These are phyloP conservation scores for Lepidocyrtinus sp. DNA, from an alignment of 2,888 invertebrate species.

Conservation along the genomic window DNA sequence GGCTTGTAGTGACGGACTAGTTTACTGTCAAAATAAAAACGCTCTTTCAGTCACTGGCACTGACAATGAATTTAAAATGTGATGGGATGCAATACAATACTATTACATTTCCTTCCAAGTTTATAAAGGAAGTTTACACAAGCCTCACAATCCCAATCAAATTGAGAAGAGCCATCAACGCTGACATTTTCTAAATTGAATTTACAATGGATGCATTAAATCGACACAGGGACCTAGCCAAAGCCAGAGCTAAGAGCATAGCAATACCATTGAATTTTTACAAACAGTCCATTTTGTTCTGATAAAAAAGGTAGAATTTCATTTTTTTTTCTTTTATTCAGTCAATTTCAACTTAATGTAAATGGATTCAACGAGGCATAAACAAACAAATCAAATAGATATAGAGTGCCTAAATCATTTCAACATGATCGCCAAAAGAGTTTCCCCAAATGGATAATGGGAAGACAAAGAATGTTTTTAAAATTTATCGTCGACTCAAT, in stretches of 20 bases:
- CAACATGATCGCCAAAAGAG: neutral
- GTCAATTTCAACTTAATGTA: conserved; percentile 17
- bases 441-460: conserved; percentile 15
- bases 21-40: conserved; percentile 1
- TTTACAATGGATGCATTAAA: conserved; percentile 57
- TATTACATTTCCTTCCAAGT: conserved; percentile 12
- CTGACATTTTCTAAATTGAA: conserved; percentile 52
- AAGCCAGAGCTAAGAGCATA: too few species aligned
- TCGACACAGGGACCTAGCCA: neutral
- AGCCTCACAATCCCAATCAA: conserved; percentile 22
- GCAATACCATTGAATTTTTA: too few species aligned
- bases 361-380: conserved; percentile 42
- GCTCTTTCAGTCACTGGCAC: neutral
- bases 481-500: conserved; percentile 54
- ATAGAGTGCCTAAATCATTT: neutral
- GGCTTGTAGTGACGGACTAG: too few species aligned
- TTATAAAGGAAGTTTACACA: conserved; percentile 11
- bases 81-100: neutral
- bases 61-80: conserved; percentile 9
- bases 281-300: conserved; percentile 8
- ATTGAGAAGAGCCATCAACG: conserved; percentile 37
- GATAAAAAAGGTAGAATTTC: conserved; percentile 47
- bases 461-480: conserved; percentile 49
- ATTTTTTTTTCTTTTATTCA: conserved; percentile 19
- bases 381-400: conserved; percentile 36